Evolutionary conservation across 2,888 invertebrate species (phyloP).

Genomic region (Xanthorhoe spadicearia): DNA sequence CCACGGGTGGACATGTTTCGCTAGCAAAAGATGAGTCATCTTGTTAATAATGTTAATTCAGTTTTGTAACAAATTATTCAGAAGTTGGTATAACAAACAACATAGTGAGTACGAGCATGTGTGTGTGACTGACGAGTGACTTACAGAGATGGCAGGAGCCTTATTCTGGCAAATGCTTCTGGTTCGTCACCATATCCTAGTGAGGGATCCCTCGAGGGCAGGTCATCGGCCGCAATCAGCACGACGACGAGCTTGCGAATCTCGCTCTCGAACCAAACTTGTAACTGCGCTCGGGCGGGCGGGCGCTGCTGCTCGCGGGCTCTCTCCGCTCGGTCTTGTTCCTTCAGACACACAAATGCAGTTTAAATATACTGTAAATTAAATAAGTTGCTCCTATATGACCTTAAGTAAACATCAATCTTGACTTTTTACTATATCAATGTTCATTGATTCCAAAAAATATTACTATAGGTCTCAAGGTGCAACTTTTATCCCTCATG

Average conservation of each 20-base stretch:
- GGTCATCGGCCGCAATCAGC: slow-evolving; percentile 93
- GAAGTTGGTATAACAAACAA: background rate
- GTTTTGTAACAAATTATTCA: background rate
- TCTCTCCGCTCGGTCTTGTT: slow-evolving; percentile 76
- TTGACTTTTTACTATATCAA: background rate
- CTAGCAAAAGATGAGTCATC: slow-evolving; percentile 66
- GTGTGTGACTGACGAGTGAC: too few relatives aligned
- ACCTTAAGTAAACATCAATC: slow-evolving; percentile 19
- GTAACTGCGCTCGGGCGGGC: slow-evolving; percentile 92
- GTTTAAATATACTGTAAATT: slow-evolving; percentile 31
- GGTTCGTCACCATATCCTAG: slow-evolving; percentile 91
- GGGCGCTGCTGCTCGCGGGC: slow-evolving; percentile 89
- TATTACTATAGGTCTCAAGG: slow-evolving; percentile 48
- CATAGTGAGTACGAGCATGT: background rate
- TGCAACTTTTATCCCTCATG: slow-evolving; percentile 25
- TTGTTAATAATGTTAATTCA: background rate
- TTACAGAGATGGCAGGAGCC: slow-evolving; percentile 92
- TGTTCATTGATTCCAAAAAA: background rate
- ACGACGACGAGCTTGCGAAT: slow-evolving; percentile 93
- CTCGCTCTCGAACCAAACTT: slow-evolving; percentile 95
- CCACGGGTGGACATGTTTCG: slow-evolving; percentile 89
- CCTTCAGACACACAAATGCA: slow-evolving; percentile 58
- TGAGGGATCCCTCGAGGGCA: slow-evolving; percentile 91
- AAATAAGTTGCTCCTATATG: slow-evolving; percentile 38
- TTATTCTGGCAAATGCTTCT: slow-evolving; percentile 93